Evolutionary conservation across 2,797 vertebrate species (phyloP), one percentile per base, ranked within the genome.

Genomic region (Gymnoscopelus microlampas): DNA sequence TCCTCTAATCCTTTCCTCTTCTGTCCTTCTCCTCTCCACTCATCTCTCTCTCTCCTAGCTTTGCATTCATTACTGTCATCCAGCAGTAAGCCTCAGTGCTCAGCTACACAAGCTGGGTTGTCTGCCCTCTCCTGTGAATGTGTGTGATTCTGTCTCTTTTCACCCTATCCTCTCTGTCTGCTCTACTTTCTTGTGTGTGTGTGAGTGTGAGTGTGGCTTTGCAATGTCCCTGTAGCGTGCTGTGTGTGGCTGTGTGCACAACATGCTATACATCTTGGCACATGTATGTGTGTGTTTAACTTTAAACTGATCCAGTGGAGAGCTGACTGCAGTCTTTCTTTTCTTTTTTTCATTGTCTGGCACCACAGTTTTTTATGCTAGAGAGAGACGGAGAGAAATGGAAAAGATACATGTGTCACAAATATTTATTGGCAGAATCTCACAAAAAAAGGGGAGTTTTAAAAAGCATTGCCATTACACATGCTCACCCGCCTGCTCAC

Each of bases 41-140:
- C n/a, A 5, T 7, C n/a, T 26, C 9, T 61, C 44, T 23, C 60
- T 13, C 53, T 73, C 74, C 75, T 71, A 76, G 74, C 84, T 87
- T 89, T 86, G 85, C 87, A 85, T 87, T 82, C 74, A 85, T 88
- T 87, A 84, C 84, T 87, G 80, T 85, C 88, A 87, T 78, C 79
- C 73, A 72, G 81, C 77, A 82, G 74, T 79, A 79, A 60, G 79
- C 76, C 26, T 29, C 26, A 29, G 26, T 29, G 26, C 26, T 68
- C 78, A 51, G 32, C 71, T 71, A 64, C 69, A 35, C 70, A 29
- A 29, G 26, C 26, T 67, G 65, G 24, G 63, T 65, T 54, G 3
- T 55, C n/a, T 64, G 14, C 26, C 26, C 26, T 70, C 57, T 59
- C 19, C 58, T 51, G 9, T 55, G 60, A 65, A 50, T 54, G 23